Percentiles rank a stretch among this genome's conserved stretches.
phyloP scores from a whole-genome alignment of 2,888 invertebrate genomes.

The Chloromyia formosa region DNA sequence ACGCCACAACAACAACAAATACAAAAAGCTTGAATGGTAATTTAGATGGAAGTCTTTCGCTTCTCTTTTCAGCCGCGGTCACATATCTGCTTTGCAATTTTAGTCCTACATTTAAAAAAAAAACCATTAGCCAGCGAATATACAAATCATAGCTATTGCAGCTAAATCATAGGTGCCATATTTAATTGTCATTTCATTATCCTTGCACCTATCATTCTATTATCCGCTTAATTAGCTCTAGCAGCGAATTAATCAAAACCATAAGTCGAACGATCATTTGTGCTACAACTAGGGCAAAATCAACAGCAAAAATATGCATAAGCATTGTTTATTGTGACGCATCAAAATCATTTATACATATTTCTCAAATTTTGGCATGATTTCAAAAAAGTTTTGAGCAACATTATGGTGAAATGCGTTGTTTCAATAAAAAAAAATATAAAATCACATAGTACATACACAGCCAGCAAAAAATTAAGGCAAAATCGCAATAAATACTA shows the following conservation, averaged over 20 bases:
- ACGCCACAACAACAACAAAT: no score
- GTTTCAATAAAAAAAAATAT: background rate
- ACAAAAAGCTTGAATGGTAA: no score
- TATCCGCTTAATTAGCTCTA: slow-evolving; percentile 6
- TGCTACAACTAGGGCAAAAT: slow-evolving; percentile 34
- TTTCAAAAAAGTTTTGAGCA: background rate
- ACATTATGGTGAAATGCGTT: background rate
- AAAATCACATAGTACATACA: slow-evolving; percentile 18
- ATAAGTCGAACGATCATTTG: slow-evolving; percentile 41
- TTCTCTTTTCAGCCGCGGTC: no score
- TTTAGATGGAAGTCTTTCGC: no score
- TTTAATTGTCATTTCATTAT: background rate
- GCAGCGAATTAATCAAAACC: background rate
- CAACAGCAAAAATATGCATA: background rate
- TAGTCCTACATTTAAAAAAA: no score
- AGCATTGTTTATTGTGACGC: background rate
- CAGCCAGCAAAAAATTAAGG: slow-evolving; percentile 13
- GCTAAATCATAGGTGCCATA: no score
- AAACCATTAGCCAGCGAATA: no score
- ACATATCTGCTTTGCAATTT: no score
- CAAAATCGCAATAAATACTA: background rate
- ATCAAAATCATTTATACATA: background rate
- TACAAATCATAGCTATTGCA: no score
- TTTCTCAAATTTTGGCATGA: background rate
- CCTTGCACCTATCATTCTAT: background rate